Percentiles rank a stretch among this genome's conserved stretches.
Evolutionary conservation across 30 jellyfish, hydroid and myxozoan genomes (phyloP).

Genomic region (Chrysaora quinquecirrha): DNA sequence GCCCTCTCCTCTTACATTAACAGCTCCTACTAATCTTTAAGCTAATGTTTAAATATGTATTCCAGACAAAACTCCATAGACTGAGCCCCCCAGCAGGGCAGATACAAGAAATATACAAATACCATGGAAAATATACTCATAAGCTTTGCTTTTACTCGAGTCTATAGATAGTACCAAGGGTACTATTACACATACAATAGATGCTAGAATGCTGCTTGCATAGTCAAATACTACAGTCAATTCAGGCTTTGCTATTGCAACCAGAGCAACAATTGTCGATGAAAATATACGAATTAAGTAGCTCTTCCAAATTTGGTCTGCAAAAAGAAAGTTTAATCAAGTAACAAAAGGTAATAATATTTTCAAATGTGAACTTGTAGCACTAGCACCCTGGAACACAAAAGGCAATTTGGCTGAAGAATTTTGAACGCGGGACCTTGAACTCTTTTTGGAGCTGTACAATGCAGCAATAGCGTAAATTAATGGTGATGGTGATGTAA

Average conservation of each 20-base stretch:
- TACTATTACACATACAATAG: background rate
- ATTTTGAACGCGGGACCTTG: too few species aligned
- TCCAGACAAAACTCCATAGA: too few species aligned
- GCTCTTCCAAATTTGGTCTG: background rate
- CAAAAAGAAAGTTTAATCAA: background rate
- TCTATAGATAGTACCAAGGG: constrained; percentile 1
- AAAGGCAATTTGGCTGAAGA: too few species aligned
- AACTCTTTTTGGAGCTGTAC: too few species aligned
- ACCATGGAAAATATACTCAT: constrained; percentile 1
- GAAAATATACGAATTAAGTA: constrained; percentile 4
- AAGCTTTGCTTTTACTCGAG: background rate
- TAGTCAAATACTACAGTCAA: background rate
- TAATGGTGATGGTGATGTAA: too few species aligned
- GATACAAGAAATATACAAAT: background rate
- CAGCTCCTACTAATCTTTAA: too few species aligned
- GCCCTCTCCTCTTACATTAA: too few species aligned
- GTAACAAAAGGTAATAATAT: too few species aligned
- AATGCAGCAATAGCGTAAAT: too few species aligned
- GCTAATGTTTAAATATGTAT: too few species aligned
- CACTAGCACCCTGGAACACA: too few species aligned
- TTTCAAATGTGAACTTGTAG: too few species aligned
- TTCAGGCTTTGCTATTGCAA: background rate
- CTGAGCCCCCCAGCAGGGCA: background rate
- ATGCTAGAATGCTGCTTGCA: constrained; percentile 12
- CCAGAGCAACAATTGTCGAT: background rate